Evolutionary conservation across 1,140 invertebrate genomes (phyloP).

Genomic region (Drosophila melanogaster): DNA sequence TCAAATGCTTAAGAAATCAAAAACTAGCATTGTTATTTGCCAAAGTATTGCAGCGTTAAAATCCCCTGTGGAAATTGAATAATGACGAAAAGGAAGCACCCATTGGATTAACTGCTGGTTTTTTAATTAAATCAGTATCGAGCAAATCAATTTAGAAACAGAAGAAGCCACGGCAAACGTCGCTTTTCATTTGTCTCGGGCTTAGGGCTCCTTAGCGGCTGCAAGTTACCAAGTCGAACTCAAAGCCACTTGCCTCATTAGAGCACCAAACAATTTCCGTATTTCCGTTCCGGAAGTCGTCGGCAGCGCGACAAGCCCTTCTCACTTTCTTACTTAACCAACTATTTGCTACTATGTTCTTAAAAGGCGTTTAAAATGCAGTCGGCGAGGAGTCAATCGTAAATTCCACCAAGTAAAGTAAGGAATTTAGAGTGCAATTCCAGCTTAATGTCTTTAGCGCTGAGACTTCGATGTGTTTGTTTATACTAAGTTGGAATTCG

Average conservation of each 20-base stretch:
- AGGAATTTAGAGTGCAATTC: constrained; percentile 26
- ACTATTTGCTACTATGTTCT: background rate
- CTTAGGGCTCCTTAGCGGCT: constrained; percentile 23
- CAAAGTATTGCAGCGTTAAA: background rate
- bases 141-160: constrained; percentile 58
- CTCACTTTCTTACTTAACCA: background rate
- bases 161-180: constrained; percentile 25
- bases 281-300: constrained; percentile 60
- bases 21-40: too few relatives aligned
- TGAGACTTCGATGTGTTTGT: background rate
- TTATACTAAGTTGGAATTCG: background rate
- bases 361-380: constrained; percentile 2
- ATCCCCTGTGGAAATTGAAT: background rate
- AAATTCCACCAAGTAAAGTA: constrained; percentile 13
- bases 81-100: constrained; percentile 15
- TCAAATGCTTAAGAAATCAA: too few relatives aligned
- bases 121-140: constrained; percentile 73
- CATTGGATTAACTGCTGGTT: constrained; percentile 55
- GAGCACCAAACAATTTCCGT: constrained; percentile 65
- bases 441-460: background rate
- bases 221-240: constrained; percentile 19
- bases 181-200: constrained; percentile 47
- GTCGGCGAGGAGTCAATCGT: background rate
- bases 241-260: constrained; percentile 61
- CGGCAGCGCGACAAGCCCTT: constrained; percentile 48